Conservation (phyloP, 2,888 invertebrate genomes). For the Caenorhabditis doughertyi region DNA sequence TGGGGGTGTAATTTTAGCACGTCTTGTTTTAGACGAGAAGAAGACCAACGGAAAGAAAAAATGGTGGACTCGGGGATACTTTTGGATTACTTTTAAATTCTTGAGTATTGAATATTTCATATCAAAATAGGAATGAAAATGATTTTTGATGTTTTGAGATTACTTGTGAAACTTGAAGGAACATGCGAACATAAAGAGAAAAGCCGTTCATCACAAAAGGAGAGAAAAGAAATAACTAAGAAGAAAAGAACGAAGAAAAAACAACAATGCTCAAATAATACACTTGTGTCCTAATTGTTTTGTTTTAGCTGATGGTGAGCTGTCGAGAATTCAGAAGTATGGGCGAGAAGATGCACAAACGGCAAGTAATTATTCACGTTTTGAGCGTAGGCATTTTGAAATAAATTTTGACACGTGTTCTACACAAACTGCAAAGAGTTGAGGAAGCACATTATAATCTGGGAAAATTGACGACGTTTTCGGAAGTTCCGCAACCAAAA, state of each 20-base stretch:
- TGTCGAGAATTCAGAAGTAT: slow-evolving; percentile 55
- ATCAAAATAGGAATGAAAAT: not conserved
- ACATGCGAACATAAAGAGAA: not conserved
- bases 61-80: not conserved
- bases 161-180: not conserved
- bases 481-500: slow-evolving; percentile 31
- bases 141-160: slow-evolving; percentile 25
- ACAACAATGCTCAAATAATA: slow-evolving; percentile 52
- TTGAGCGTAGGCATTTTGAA: slow-evolving; percentile 32
- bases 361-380: slow-evolving; percentile 51
- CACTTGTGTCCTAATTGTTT: slow-evolving; percentile 57
- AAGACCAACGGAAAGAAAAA: not conserved
- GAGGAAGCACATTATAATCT: slow-evolving; percentile 39
- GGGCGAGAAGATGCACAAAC: slow-evolving; percentile 12
- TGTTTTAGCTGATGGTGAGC: slow-evolving; percentile 56
- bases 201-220: not conserved
- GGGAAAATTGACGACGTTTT: slow-evolving; percentile 39
- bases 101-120: slow-evolving; percentile 23
- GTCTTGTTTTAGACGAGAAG: slow-evolving; percentile 1
- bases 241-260: slow-evolving; percentile 22
- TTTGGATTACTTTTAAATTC: slow-evolving; percentile 14
- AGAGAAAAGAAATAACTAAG: slow-evolving; percentile 2
- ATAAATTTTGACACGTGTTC: slow-evolving; percentile 45
- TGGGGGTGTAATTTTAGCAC: slow-evolving; percentile 24
- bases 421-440: not conserved